Evolutionary conservation across 1,140 invertebrate genomes (phyloP).

Genomic region (Agraylea sexmaculata): DNA sequence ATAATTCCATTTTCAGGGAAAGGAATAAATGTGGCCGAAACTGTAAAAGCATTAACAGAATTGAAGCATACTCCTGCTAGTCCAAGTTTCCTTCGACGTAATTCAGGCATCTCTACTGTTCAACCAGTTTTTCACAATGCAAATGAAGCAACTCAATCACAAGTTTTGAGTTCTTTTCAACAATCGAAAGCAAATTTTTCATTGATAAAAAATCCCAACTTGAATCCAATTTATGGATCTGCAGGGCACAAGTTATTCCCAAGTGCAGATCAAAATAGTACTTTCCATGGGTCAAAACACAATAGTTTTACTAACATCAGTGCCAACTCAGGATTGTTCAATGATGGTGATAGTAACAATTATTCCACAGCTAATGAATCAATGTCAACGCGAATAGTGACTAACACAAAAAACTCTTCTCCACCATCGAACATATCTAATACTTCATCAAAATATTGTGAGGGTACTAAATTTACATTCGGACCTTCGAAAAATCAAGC

Average conservation of each 20-base stretch:
- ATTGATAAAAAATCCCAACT: constrained; percentile 29
- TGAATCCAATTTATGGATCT: constrained; percentile 39
- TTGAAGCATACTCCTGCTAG: constrained; percentile 76
- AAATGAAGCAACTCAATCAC: constrained; percentile 20
- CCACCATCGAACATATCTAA: too few relatives aligned
- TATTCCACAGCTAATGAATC: too few relatives aligned
- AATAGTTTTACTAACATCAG: constrained; percentile 31
- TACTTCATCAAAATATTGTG: constrained; percentile 13
- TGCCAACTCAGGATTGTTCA: constrained; percentile 20
- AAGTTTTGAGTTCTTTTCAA: constrained; percentile 41
- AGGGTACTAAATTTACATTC: constrained; percentile 17
- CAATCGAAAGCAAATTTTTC: constrained; percentile 35
- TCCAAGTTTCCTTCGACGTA: constrained; percentile 60
- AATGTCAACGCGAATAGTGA: too few relatives aligned
- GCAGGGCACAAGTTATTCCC: constrained; percentile 29
- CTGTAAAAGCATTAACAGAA: constrained; percentile 73
- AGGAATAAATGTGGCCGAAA: constrained; percentile 65
- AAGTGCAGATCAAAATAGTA: constrained; percentile 22
- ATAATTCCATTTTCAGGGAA: constrained; percentile 13
- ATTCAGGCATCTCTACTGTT: constrained; percentile 21
- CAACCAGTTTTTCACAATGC: constrained; percentile 22
- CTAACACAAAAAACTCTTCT: too few relatives aligned
- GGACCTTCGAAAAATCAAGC: constrained; percentile 11
- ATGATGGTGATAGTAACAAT: constrained; percentile 31
- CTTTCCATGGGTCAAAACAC: constrained; percentile 25